Conservation (phyloP, 2,113 vertebrate species). For the Brachyhypopomus gauderio region DNA sequence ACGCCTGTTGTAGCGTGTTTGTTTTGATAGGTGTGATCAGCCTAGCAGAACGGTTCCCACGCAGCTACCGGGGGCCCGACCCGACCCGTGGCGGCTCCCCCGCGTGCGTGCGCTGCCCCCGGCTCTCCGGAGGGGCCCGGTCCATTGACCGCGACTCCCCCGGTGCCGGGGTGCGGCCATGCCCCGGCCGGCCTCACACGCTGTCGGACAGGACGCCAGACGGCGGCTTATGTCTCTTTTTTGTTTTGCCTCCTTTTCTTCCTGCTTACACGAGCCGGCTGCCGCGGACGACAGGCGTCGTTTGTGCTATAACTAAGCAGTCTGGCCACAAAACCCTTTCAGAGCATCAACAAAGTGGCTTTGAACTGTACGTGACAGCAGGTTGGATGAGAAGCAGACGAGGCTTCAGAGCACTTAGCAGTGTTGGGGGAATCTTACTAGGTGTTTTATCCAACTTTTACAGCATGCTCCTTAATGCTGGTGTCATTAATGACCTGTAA, state of each 20-base stretch:
- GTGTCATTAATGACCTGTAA: neutral
- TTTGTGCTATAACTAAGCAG: neutral
- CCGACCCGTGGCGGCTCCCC: slow-evolving; percentile 6
- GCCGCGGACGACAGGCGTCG: neutral
- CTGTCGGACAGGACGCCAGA: neutral
- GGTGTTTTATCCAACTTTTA: neutral
- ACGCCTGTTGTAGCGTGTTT: slow-evolving; percentile 43
- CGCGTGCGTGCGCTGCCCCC: slow-evolving; percentile 69
- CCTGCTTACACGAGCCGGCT: neutral
- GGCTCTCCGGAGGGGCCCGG: slow-evolving; percentile 62
- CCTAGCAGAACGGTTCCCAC: slow-evolving; percentile 68
- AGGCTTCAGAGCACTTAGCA: neutral
- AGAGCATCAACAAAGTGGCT: neutral
- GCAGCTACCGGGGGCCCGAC: slow-evolving; percentile 62
- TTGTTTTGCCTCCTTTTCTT: neutral
- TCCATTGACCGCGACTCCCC: slow-evolving; percentile 69
- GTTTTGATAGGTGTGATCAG: slow-evolving; percentile 65
- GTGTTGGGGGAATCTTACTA: neutral
- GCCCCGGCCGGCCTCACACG: neutral
- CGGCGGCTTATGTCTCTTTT: slow-evolving; percentile 33
- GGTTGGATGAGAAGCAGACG: neutral
- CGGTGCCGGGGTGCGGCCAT: slow-evolving; percentile 38
- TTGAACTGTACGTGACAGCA: neutral
- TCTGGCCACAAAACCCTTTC: neutral
- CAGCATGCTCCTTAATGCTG: no score